These are phyloP conservation scores for Polydrusus cervinus DNA, from an alignment of 2,888 invertebrate genomes.

Conservation along the genomic window DNA sequence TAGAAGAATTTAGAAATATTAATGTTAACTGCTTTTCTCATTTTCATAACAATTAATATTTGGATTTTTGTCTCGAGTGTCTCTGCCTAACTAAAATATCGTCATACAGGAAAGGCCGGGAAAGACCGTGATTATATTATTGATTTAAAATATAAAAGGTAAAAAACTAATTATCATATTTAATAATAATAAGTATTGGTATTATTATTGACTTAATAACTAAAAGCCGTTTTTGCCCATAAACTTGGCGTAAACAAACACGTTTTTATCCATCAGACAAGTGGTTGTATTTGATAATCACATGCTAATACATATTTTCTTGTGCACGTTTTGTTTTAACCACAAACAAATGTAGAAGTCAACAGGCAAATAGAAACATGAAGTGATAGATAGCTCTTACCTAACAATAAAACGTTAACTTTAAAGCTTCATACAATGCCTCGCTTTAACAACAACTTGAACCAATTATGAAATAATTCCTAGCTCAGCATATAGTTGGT, in stretches of 20 bases:
- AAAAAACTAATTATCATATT: background rate
- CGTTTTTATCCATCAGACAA: conserved; percentile 10
- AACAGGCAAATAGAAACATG: conserved; percentile 9
- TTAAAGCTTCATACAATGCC: background rate
- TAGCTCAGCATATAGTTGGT: no score
- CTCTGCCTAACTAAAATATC: no score
- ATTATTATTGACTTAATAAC: background rate
- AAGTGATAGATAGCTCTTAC: background rate
- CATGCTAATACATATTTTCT: conserved; percentile 7
- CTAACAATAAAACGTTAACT: background rate
- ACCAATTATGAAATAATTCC: no score
- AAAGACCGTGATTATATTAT: no score
- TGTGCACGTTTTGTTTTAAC: conserved; percentile 29
- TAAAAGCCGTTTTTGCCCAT: background rate
- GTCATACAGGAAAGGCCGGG: no score
- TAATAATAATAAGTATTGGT: background rate
- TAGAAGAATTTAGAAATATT: no score
- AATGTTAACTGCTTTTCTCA: no score
- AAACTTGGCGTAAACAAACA: background rate
- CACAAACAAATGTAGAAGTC: conserved; percentile 15
- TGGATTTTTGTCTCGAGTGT: no score
- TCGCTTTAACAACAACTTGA: no score
- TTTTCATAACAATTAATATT: no score
- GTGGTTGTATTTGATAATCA: conserved; percentile 11
- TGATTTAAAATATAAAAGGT: no score